phyloP scores from a whole-genome alignment of 2,797 vertebrate genomes.

The Staurois parvus region DNA sequence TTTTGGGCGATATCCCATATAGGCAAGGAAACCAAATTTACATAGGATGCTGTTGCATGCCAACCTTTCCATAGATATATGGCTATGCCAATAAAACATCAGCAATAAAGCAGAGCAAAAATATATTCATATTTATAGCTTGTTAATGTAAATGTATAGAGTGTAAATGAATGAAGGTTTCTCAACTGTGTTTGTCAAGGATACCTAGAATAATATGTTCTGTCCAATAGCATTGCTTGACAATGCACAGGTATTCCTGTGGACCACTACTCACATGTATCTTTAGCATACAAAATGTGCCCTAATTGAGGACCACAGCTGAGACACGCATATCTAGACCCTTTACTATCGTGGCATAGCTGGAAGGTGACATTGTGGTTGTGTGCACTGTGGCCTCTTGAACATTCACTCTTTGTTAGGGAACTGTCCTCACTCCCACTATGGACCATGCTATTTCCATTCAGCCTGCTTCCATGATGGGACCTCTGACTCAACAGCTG shows the following conservation, averaged over 20 bases:
- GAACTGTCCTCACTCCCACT: conserved; percentile 85
- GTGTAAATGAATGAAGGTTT: neutral
- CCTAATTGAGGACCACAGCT: neutral
- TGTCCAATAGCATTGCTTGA: neutral
- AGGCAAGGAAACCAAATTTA: neutral
- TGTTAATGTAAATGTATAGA: neutral
- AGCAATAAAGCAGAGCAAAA: neutral
- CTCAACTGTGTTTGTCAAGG: neutral
- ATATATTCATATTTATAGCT: no score
- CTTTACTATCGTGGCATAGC: neutral
- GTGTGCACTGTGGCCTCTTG: conserved; percentile 22
- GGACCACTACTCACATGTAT: neutral
- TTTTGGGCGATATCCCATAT: neutral
- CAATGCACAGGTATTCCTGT: neutral
- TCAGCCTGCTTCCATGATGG: conserved; percentile 89
- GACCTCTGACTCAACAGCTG: conserved; percentile 89
- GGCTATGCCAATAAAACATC: no score
- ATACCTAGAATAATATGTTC: neutral
- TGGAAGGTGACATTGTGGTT: conserved; percentile 16
- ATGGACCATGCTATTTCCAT: conserved; percentile 92
- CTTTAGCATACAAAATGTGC: neutral
- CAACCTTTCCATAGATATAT: no score
- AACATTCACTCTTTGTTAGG: conserved; percentile 71
- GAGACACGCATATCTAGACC: neutral
- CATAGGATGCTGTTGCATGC: neutral